Percentiles rank a stretch among this genome's conserved stretches.
Conservation (phyloP, 2,888 invertebrate genomes). For the Blera fallax region DNA sequence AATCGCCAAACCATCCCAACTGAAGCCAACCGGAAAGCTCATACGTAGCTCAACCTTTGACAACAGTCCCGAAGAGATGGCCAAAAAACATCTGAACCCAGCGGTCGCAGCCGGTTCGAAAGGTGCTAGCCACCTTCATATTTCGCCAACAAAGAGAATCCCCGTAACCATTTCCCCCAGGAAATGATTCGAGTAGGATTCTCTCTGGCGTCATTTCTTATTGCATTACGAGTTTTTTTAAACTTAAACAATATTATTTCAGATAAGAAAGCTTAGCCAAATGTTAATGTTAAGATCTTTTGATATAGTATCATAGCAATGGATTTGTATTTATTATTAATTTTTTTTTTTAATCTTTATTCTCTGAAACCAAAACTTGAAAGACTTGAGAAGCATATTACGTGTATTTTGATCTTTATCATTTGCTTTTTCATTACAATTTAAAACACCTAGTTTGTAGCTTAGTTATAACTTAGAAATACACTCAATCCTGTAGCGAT, state of each 20-base stretch:
- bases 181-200: slow-evolving; percentile 21
- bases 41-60: slow-evolving; percentile 81
- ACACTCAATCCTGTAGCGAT: slow-evolving; percentile 24
- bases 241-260: slow-evolving; percentile 18
- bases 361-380: slow-evolving; percentile 68
- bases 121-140: slow-evolving; percentile 39
- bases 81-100: slow-evolving; percentile 13
- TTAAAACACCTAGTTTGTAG: slow-evolving; percentile 51
- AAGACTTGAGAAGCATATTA: slow-evolving; percentile 68
- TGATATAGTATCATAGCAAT: slow-evolving; percentile 57
- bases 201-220: not conserved
- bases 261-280: slow-evolving; percentile 67
- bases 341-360: slow-evolving; percentile 5
- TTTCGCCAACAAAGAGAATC: slow-evolving; percentile 62
- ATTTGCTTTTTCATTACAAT: slow-evolving; percentile 37
- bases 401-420: slow-evolving; percentile 44
- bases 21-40: slow-evolving; percentile 70
- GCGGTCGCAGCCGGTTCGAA: slow-evolving; percentile 23
- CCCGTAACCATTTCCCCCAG: slow-evolving; percentile 54
- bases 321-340: slow-evolving; percentile 57
- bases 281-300: slow-evolving; percentile 66
- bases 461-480: slow-evolving; percentile 22
- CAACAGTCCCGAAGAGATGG: slow-evolving; percentile 75
- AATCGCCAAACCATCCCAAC: slow-evolving; percentile 25
- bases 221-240: slow-evolving; percentile 8